These are phyloP conservation scores for Phataginus tetradactyla DNA, from an alignment of 2,797 vertebrate species.

Conservation along the genomic window DNA sequence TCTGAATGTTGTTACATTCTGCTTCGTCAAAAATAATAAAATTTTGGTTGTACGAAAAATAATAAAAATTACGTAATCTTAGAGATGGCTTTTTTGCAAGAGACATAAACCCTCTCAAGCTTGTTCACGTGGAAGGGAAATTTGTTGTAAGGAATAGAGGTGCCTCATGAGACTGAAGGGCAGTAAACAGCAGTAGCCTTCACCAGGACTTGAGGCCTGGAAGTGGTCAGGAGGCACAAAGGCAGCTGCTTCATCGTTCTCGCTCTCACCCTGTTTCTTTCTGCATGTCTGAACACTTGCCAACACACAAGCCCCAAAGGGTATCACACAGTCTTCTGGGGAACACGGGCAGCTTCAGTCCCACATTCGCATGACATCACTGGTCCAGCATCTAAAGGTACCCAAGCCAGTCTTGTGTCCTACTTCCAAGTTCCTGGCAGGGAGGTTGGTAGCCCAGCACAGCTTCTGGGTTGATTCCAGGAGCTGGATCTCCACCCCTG, in stretches of 20 bases:
- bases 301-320: not conserved
- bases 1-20: not conserved
- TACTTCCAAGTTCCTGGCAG: slow-evolving; percentile 60
- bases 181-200: not conserved
- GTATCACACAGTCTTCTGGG: not conserved
- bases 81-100: not conserved
- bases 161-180: not conserved
- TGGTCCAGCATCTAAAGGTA: slow-evolving; percentile 56
- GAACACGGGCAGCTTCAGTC: not conserved
- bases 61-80: not conserved
- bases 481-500: slow-evolving; percentile 46
- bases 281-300: not conserved
- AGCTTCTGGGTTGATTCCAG: slow-evolving; percentile 49
- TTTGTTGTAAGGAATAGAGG: slow-evolving; percentile 19
- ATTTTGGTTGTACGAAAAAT: not conserved
- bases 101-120: not conserved
- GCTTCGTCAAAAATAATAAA: not conserved
- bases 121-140: slow-evolving; percentile 39
- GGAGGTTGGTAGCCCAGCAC: not conserved
- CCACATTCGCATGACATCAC: not conserved
- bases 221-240: not conserved
- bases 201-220: not conserved
- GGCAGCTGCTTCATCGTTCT: not conserved
- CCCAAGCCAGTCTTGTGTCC: slow-evolving; percentile 33
- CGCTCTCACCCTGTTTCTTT: not conserved